Evolutionary conservation across 2,797 vertebrate genomes (phyloP).

Genomic region (Xerus rutilus): DNA sequence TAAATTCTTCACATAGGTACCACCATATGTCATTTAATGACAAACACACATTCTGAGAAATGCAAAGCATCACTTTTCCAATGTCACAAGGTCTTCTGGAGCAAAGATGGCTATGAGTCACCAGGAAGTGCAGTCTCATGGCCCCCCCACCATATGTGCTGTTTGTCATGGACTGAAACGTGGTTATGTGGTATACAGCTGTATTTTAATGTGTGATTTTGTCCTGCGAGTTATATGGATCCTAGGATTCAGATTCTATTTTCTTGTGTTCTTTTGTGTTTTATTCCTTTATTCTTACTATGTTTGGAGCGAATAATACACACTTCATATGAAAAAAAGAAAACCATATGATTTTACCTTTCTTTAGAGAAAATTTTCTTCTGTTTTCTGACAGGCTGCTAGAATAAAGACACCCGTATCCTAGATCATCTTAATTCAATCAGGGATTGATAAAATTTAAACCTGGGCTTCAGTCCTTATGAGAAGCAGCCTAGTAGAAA

Average conservation of each 20-base stretch:
- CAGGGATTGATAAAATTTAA: background rate
- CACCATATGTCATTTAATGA: background rate
- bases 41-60: background rate
- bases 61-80: too few relatives aligned
- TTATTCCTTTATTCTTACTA: background rate
- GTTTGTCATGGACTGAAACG: background rate
- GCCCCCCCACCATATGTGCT: too few relatives aligned
- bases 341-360: background rate
- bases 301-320: background rate
- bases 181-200: background rate
- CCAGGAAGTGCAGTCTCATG: accelerated
- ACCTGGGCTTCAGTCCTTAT: background rate
- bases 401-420: background rate
- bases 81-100: background rate
- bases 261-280: background rate
- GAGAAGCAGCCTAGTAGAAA: background rate
- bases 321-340: background rate
- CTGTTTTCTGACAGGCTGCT: background rate
- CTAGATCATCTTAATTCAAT: background rate
- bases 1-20: background rate
- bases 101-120: background rate
- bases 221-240: background rate
- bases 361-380: background rate
- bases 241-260: background rate
- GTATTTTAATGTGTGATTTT: background rate